A percentile compares a stretch with the other conserved stretches of the same genome.
Evolutionary conservation across 2,797 vertebrate genomes (phyloP).

Genomic region (Sylvia borin): DNA sequence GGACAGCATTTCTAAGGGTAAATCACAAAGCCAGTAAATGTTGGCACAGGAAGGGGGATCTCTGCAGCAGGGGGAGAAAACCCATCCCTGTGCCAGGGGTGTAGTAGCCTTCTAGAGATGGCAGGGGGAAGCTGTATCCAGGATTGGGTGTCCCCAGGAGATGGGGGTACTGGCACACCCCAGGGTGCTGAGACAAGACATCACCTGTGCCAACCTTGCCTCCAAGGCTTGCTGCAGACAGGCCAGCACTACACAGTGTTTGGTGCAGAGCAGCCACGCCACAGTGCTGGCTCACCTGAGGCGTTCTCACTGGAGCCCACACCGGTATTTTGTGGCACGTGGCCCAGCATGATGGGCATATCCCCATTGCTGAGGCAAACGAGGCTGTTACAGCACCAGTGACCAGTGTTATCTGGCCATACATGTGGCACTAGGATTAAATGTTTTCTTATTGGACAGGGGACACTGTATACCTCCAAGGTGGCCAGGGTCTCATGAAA

Average conservation of each 20-base stretch:
- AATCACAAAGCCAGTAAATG: neutral
- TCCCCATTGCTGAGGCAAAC: neutral
- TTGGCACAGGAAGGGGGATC: neutral
- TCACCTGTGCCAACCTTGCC: fast-evolving
- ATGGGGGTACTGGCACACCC: neutral
- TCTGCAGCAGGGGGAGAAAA: neutral
- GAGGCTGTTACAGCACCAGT: neutral
- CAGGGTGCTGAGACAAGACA: neutral
- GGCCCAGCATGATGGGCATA: neutral
- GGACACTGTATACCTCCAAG: neutral
- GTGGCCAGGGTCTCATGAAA: neutral
- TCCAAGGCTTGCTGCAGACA: neutral
- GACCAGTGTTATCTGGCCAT: fast-evolving
- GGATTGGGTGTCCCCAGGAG: neutral
- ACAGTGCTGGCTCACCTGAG: neutral
- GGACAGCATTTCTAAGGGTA: neutral
- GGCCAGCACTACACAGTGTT: fast-evolving
- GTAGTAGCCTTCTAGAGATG: fast-evolving
- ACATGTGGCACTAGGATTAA: no score
- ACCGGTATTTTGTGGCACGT: fast-evolving
- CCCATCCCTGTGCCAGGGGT: neutral
- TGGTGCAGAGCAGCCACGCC: neutral
- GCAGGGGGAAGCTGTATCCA: fast-evolving
- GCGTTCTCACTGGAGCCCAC: neutral
- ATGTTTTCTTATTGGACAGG: neutral